These are phyloP conservation scores for Aspidoscelis tigris DNA, from an alignment of 2,113 vertebrate species.

Conservation along the genomic window DNA sequence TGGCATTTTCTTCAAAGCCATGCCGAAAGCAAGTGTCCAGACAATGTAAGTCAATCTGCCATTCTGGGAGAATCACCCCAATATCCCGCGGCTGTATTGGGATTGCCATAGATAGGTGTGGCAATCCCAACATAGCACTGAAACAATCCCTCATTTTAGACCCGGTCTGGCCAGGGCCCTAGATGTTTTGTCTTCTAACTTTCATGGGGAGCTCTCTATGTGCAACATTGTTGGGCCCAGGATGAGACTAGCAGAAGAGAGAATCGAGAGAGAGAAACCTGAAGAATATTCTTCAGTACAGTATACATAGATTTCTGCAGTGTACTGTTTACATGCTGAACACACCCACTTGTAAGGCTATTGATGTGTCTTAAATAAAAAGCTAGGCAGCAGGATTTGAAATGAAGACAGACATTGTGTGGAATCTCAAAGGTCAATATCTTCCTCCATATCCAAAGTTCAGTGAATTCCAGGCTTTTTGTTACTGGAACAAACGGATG, in stretches of 20 bases:
- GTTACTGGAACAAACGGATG: background rate
- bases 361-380: background rate
- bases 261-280: background rate
- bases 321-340: background rate
- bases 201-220: background rate
- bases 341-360: background rate
- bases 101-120: no score
- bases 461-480: background rate
- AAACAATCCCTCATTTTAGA: no score
- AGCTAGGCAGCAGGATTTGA: background rate
- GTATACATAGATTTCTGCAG: background rate
- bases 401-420: background rate
- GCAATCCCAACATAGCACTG: no score
- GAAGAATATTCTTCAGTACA: background rate
- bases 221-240: background rate
- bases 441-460: background rate
- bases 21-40: no score
- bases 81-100: no score
- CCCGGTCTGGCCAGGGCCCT: background rate
- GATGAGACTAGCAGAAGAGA: background rate
- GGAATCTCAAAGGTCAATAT: background rate
- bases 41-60: no score
- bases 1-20: no score
- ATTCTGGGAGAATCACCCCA: background rate
- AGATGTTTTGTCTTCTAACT: background rate